Percentiles rank a stretch among this genome's conserved stretches.
Evolutionary conservation across 1,140 invertebrate genomes (phyloP).

Genomic region (Psix sp.): DNA sequence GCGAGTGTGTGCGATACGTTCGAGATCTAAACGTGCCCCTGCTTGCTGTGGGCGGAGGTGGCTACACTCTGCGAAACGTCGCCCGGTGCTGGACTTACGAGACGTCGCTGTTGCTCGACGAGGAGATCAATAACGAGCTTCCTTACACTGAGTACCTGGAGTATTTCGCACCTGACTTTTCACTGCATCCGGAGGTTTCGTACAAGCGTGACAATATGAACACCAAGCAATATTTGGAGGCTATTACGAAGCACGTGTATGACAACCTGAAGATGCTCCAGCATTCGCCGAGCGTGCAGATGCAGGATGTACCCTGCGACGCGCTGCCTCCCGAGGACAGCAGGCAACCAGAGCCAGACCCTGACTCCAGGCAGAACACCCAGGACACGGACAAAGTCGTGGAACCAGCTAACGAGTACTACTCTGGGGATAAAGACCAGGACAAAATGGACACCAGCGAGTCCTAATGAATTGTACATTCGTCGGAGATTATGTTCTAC

Average conservation of each 20-base stretch:
- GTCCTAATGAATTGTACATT: slow-evolving; percentile 61
- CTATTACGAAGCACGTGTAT: slow-evolving; percentile 87
- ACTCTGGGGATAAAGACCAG: slow-evolving; percentile 91
- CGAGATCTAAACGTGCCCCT: slow-evolving; percentile 95
- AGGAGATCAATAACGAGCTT: slow-evolving; percentile 93
- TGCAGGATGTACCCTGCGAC: slow-evolving; percentile 93
- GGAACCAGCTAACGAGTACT: slow-evolving; percentile 94
- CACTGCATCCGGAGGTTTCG: slow-evolving; percentile 91
- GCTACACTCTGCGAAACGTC: slow-evolving; percentile 98
- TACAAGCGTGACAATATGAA: slow-evolving; percentile 94
- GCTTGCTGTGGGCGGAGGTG: slow-evolving; percentile 96
- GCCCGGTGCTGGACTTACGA: slow-evolving; percentile 99
- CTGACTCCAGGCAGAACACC: slow-evolving; percentile 87
- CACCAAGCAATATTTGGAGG: slow-evolving; percentile 92
- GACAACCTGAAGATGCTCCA: slow-evolving; percentile 94
- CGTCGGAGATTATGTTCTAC: not conserved
- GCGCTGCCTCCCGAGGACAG: slow-evolving; percentile 83
- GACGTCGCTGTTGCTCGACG: slow-evolving; percentile 94
- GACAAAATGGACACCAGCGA: slow-evolving; percentile 79
- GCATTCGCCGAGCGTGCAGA: slow-evolving; percentile 93
- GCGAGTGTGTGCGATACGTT: slow-evolving; percentile 97
- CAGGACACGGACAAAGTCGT: slow-evolving; percentile 90
- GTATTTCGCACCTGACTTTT: slow-evolving; percentile 97
- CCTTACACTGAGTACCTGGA: slow-evolving; percentile 96
- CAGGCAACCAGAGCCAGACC: slow-evolving; percentile 86